Percentiles rank a stretch among this genome's conserved stretches.
Conservation (phyloP, 1,140 invertebrate genomes). For the Drosophila truncata region DNA sequence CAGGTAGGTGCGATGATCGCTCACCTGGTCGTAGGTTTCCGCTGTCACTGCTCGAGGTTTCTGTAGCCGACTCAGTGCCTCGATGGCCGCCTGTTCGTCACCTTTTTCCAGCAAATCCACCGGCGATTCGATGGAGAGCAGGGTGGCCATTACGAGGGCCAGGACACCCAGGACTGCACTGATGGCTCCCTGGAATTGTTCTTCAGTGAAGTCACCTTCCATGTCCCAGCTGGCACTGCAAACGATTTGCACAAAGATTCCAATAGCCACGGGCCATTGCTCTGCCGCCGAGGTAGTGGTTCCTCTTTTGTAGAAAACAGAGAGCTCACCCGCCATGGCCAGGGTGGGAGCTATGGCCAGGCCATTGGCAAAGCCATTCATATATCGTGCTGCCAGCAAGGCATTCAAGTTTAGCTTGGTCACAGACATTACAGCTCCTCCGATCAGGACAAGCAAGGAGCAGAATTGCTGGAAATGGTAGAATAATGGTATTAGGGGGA, state of each 20-base stretch:
- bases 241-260: constrained; percentile 69
- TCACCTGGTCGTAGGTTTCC: constrained; percentile 72
- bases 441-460: constrained; percentile 48
- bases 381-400: constrained; percentile 53
- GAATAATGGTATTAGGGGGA: neutral
- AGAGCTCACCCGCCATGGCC: constrained; percentile 57
- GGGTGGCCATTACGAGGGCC: constrained; percentile 47
- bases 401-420: constrained; percentile 20
- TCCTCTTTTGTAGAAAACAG: constrained; percentile 65
- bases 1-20: constrained; percentile 67
- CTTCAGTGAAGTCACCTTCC: constrained; percentile 38
- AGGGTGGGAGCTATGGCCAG: constrained; percentile 54
- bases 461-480: constrained; percentile 49
- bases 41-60: constrained; percentile 56
- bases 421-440: constrained; percentile 42
- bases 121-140: constrained; percentile 65
- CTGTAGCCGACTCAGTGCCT: constrained; percentile 61
- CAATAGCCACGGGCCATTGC: constrained; percentile 54
- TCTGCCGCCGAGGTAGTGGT: constrained; percentile 46
- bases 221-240: constrained; percentile 40
- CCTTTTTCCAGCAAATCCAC: constrained; percentile 48
- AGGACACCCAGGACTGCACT: constrained; percentile 45
- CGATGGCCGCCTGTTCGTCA: constrained; percentile 61
- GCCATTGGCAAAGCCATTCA: constrained; percentile 69
- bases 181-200: constrained; percentile 60